These are phyloP conservation scores for Oreortyx pictus DNA, from an alignment of 2,797 vertebrate species.

Conservation along the genomic window DNA sequence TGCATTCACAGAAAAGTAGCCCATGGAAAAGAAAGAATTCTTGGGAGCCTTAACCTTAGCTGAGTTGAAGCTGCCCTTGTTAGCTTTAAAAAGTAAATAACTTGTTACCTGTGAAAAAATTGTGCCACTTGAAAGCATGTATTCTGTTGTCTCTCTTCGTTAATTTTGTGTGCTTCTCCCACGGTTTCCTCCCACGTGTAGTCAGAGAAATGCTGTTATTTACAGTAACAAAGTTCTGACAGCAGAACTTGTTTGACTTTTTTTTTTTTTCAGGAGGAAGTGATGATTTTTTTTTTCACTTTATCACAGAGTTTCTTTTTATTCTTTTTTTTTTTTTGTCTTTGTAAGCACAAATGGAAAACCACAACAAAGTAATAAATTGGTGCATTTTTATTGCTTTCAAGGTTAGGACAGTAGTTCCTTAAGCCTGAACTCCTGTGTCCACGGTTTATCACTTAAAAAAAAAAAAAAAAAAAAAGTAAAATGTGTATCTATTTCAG, in stretches of 20 bases:
- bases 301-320: neutral
- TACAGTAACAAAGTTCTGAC: neutral
- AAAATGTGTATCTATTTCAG: conserved; percentile 73
- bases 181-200: neutral
- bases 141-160: neutral
- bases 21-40: neutral
- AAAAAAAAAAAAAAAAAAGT: neutral
- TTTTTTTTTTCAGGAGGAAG: neutral
- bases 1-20: neutral
- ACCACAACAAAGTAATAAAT: neutral
- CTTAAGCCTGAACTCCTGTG: neutral
- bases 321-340: neutral
- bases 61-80: neutral
- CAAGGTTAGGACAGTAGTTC: neutral
- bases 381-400: neutral
- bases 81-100: neutral
- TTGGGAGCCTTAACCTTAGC: neutral
- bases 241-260: neutral
- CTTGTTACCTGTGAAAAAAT: neutral
- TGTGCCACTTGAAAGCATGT: neutral
- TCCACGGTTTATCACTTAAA: neutral
- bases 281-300: neutral
- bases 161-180: neutral
- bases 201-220: neutral
- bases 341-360: neutral